Conservation (phyloP, 2,888 invertebrate species). For the Neoascia interrupta region DNA sequence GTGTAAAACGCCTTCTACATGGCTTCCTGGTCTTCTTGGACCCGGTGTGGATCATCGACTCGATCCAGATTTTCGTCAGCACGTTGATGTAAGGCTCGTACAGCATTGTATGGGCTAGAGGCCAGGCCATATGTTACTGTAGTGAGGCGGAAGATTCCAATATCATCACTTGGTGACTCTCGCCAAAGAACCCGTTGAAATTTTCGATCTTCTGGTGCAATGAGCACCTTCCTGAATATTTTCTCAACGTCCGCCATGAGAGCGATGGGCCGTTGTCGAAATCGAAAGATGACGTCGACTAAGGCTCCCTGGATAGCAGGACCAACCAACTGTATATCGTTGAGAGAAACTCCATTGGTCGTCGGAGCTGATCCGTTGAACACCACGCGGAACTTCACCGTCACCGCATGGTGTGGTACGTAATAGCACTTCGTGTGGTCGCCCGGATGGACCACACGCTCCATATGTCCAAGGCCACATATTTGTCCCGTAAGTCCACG, state of each 20-base stretch:
- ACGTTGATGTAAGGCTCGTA: not conserved
- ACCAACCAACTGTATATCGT: not conserved
- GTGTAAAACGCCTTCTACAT: not conserved
- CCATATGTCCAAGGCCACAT: not conserved
- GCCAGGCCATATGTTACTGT: slow-evolving; percentile 20
- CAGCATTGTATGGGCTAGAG: not conserved
- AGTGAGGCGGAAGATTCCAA: too few relatives aligned
- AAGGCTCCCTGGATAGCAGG: too few relatives aligned
- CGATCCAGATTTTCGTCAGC: not conserved
- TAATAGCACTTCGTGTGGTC: too few relatives aligned
- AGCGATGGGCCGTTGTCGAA: too few relatives aligned
- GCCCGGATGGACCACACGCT: not conserved
- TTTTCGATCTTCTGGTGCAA: too few relatives aligned
- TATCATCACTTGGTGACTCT: too few relatives aligned
- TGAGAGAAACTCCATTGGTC: too few relatives aligned
- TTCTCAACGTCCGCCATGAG: slow-evolving; percentile 6
- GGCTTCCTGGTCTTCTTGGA: not conserved
- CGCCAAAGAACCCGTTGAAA: too few relatives aligned
- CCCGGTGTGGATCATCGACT: not conserved
- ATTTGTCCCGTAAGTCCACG: not conserved
- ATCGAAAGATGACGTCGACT: too few relatives aligned
- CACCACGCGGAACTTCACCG: too few relatives aligned
- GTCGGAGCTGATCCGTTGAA: too few relatives aligned
- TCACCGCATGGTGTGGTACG: too few relatives aligned
- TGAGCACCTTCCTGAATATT: slow-evolving; percentile 1